phyloP scores from a whole-genome alignment of 2,888 invertebrate genomes.

The Stenotaenia linearis region DNA sequence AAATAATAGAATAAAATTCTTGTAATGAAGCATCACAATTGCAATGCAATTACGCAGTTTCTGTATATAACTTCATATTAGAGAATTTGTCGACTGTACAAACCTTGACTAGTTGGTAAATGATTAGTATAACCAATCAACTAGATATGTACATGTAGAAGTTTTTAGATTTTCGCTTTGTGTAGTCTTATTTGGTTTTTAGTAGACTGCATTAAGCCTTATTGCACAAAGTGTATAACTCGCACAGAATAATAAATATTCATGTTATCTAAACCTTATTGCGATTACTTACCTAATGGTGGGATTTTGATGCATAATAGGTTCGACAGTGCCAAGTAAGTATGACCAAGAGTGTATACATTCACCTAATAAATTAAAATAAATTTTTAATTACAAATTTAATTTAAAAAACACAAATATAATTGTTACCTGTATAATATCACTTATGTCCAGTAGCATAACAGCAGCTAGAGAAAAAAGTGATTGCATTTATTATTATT shows the following conservation, averaged over 20 bases:
- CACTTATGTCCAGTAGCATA: constrained; percentile 94
- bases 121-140: neutral
- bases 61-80: neutral
- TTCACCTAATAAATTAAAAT: constrained; percentile 62
- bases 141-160: neutral
- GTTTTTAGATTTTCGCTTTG: too few relatives aligned
- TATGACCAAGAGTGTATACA: constrained; percentile 89
- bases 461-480: constrained; percentile 60
- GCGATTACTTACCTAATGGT: constrained; percentile 62
- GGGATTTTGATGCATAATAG: constrained; percentile 86
- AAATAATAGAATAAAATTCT: neutral
- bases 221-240: neutral
- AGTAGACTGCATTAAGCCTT: neutral
- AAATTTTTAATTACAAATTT: neutral
- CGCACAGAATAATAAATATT: neutral
- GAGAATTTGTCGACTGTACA: neutral
- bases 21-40: neutral
- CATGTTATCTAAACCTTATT: neutral
- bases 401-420: neutral
- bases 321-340: constrained; percentile 80
- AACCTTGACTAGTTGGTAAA: neutral
- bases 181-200: neutral
- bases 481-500: too few relatives aligned
- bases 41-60: neutral
- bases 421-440: constrained; percentile 62